Evolutionary conservation across 1,140 invertebrate species (phyloP).

Genomic region (Aphelinus certus): DNA sequence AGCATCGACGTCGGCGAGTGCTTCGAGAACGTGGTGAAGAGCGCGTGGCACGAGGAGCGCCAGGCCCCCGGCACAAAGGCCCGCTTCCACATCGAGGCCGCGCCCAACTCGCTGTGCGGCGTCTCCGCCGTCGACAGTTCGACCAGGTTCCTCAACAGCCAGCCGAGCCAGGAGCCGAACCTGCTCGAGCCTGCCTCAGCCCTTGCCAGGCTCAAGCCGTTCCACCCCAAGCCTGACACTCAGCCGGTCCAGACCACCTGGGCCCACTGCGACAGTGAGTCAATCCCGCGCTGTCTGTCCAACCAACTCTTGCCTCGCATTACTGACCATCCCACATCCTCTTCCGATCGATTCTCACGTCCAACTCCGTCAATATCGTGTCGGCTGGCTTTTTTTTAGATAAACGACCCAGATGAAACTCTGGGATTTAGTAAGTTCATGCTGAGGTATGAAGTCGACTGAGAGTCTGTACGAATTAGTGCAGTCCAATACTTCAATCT

Average conservation of each 20-base stretch:
- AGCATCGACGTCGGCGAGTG: conserved; percentile 67
- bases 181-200: conserved; percentile 52
- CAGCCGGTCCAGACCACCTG: conserved; percentile 50
- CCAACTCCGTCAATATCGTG: too few species aligned
- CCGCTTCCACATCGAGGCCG: conserved; percentile 65
- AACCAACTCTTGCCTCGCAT: too few species aligned
- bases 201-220: conserved; percentile 57
- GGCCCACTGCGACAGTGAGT: conserved; percentile 50
- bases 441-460: too few species aligned
- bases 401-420: too few species aligned
- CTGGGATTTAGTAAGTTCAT: too few species aligned
- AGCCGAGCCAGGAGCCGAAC: conserved; percentile 41
- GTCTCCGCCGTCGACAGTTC: conserved; percentile 72
- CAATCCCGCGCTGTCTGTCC: too few species aligned
- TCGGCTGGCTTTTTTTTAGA: too few species aligned
- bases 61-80: conserved; percentile 66
- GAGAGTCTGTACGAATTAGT: too few species aligned
- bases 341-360: too few species aligned
- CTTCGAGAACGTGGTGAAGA: conserved; percentile 69
- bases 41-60: conserved; percentile 62
- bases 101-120: conserved; percentile 69
- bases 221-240: conserved; percentile 53
- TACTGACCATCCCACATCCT: too few species aligned
- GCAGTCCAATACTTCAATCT: too few species aligned
- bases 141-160: conserved; percentile 61